A percentile compares a stretch with the other conserved stretches of the same genome.
Evolutionary conservation across 2,888 invertebrate species (phyloP).

Genomic region (Frankliniella fusca): DNA sequence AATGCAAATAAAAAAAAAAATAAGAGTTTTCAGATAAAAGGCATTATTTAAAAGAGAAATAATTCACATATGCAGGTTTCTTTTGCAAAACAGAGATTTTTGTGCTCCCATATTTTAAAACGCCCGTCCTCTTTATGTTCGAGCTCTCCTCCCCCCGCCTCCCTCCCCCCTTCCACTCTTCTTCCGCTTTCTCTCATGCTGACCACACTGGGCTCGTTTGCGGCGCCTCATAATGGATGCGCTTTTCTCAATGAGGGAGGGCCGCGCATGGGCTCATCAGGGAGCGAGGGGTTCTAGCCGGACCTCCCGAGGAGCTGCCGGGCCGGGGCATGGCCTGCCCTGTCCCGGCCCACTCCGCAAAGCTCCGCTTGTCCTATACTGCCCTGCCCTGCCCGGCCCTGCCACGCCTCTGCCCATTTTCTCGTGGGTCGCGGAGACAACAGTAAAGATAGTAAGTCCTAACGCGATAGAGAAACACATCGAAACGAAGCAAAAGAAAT

Average conservation of each 20-base stretch:
- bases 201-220: neutral
- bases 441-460: too few relatives aligned
- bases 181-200: neutral
- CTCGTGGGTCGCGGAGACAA: neutral
- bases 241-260: neutral
- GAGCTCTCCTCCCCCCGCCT: neutral
- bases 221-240: neutral
- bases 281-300: neutral
- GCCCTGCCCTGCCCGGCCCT: too few relatives aligned
- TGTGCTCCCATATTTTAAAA: too few relatives aligned
- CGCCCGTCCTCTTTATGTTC: neutral
- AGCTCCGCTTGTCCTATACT: too few relatives aligned
- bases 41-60: too few relatives aligned
- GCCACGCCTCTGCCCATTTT: neutral
- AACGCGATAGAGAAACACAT: too few relatives aligned
- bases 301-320: neutral
- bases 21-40: too few relatives aligned
- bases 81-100: too few relatives aligned
- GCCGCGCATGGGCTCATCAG: neutral
- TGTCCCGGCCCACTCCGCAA: neutral
- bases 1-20: too few relatives aligned
- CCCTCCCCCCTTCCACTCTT: neutral
- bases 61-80: too few relatives aligned
- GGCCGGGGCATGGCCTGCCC: neutral
- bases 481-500: too few relatives aligned